phyloP scores from a whole-genome alignment of 2,797 vertebrate species.

The Selene dorsalis region DNA sequence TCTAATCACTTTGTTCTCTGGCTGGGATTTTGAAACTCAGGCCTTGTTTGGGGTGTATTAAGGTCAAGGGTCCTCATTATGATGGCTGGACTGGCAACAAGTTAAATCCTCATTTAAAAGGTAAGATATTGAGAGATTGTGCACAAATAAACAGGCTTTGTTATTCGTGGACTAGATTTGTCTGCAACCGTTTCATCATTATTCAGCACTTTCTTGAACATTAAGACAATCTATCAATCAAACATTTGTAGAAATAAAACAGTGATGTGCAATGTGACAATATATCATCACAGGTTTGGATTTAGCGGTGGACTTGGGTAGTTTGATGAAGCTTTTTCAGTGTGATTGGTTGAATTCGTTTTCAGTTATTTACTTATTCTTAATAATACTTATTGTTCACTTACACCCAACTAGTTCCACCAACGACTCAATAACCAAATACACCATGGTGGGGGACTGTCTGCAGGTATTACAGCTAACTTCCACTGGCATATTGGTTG shows the following conservation, averaged over 20 bases:
- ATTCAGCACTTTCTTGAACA: slow-evolving; percentile 54
- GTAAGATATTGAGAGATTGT: slow-evolving; percentile 35
- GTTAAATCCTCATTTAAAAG: slow-evolving; percentile 58
- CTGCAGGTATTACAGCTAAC: neutral
- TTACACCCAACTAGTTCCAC: neutral
- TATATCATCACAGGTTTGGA: neutral
- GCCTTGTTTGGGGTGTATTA: slow-evolving; percentile 60
- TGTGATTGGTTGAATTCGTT: neutral
- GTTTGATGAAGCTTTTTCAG: neutral
- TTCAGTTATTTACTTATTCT: neutral
- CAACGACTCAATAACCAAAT: neutral
- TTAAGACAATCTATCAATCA: too few relatives aligned
- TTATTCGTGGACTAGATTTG: neutral
- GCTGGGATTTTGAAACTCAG: slow-evolving; percentile 60
- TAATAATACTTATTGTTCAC: neutral
- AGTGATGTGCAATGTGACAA: neutral
- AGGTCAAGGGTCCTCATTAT: slow-evolving; percentile 49
- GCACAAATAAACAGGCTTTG: slow-evolving; percentile 55
- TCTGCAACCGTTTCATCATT: slow-evolving; percentile 35
- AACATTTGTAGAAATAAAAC: neutral
- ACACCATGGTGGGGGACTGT: neutral
- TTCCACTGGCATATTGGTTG: neutral
- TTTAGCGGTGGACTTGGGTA: neutral
- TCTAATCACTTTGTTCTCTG: slow-evolving; percentile 69
- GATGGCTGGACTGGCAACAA: slow-evolving; percentile 30